Percentiles rank a stretch among this genome's conserved stretches.
phyloP scores from a whole-genome alignment of 2,888 invertebrate genomes.

The Chaetogeoica ovagalla region DNA sequence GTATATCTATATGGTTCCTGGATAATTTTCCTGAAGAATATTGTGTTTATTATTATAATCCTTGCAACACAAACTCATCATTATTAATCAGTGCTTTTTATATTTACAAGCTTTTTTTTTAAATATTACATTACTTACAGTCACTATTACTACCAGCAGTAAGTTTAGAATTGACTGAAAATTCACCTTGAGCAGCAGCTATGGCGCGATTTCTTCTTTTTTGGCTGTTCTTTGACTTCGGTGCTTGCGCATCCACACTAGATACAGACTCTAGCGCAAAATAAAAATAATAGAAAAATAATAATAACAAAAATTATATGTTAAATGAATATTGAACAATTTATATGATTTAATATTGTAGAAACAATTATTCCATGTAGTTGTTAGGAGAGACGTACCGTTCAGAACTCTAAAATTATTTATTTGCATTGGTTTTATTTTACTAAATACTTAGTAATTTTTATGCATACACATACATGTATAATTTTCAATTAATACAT shows the following conservation, averaged over 20 bases:
- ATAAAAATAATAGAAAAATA: constrained; percentile 47
- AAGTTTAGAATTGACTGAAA: constrained; percentile 56
- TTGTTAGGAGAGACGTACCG: background rate
- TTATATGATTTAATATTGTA: background rate
- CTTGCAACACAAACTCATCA: constrained; percentile 17
- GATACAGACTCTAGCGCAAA: constrained; percentile 65
- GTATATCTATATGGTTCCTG: background rate
- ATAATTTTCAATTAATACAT: background rate
- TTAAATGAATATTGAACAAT: background rate
- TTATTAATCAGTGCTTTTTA: constrained; percentile 26
- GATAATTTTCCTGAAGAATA: background rate
- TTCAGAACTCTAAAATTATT: background rate
- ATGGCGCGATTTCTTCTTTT: constrained; percentile 59
- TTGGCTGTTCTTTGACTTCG: constrained; percentile 61
- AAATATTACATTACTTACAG: constrained; percentile 28
- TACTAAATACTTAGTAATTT: background rate
- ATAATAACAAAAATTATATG: constrained; percentile 2
- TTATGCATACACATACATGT: background rate
- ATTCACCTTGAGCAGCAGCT: constrained; percentile 56
- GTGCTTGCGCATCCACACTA: constrained; percentile 67
- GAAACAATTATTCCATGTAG: background rate
- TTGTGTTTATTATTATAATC: background rate
- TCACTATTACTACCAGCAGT: constrained; percentile 42
- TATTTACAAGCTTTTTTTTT: constrained; percentile 22
- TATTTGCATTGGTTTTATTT: background rate